Conservation (phyloP, 1,140 invertebrate species). For the Eulimnadia texana region DNA sequence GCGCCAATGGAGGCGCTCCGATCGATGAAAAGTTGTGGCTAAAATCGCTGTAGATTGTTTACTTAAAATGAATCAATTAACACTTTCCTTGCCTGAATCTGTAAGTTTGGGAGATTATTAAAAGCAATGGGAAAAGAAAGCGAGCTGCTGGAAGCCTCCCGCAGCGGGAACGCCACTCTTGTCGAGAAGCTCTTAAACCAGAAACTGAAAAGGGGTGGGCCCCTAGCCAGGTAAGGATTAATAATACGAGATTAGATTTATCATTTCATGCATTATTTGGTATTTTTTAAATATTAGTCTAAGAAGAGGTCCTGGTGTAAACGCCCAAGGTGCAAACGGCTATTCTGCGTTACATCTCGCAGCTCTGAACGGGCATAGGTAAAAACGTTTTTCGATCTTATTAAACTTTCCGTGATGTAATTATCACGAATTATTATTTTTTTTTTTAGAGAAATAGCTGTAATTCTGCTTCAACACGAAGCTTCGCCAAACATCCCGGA, state of each 20-base stretch:
- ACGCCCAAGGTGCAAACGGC: constrained; percentile 83
- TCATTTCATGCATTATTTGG: not conserved
- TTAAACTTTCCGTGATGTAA: not conserved
- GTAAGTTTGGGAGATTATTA: constrained; percentile 15
- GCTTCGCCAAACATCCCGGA: constrained; percentile 77
- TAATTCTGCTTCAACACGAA: constrained; percentile 66
- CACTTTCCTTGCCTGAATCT: no score
- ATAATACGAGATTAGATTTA: constrained; percentile 2
- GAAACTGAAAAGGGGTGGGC: constrained; percentile 79
- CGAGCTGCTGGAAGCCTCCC: constrained; percentile 85
- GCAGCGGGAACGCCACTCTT: constrained; percentile 70
- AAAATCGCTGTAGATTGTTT: constrained; percentile 28
- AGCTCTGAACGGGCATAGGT: constrained; percentile 84
- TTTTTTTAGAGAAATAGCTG: constrained; percentile 64
- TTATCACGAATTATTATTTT: constrained; percentile 4
- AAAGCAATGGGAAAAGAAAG: constrained; percentile 83
- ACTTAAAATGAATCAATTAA: no score
- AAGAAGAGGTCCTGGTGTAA: constrained; percentile 70
- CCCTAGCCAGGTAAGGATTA: constrained; percentile 64
- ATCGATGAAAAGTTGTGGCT: not conserved
- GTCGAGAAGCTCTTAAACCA: constrained; percentile 82
- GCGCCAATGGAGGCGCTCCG: not conserved
- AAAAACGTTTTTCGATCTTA: constrained; percentile 29
- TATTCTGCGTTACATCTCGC: constrained; percentile 90
- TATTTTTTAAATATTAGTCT: constrained; percentile 46